phyloP scores from a whole-genome alignment of 2,888 invertebrate genomes.

The Pherbina coryleti region DNA sequence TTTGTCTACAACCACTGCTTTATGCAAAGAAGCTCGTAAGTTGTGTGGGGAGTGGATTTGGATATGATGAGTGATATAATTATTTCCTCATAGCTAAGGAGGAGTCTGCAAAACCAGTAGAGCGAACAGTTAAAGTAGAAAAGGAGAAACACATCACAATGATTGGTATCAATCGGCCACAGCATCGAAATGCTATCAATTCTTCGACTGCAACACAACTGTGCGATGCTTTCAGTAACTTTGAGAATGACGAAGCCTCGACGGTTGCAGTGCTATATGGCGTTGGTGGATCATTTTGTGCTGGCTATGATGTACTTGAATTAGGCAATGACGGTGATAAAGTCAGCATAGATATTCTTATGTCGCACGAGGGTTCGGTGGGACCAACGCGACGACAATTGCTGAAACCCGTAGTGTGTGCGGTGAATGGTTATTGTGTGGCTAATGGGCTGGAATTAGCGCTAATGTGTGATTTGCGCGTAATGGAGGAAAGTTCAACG shows the following conservation, averaged over 20 bases:
- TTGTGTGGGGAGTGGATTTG: neutral
- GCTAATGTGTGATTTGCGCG: conserved; percentile 89
- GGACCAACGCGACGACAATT: conserved; percentile 78
- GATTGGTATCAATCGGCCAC: conserved; percentile 89
- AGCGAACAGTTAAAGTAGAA: conserved; percentile 70
- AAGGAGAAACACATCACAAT: conserved; percentile 78
- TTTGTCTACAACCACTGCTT: conserved; percentile 47
- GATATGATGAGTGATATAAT: conserved; percentile 50
- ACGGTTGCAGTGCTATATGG: conserved; percentile 87
- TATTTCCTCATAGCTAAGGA: conserved; percentile 37
- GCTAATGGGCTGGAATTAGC: conserved; percentile 93
- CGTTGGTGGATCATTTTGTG: conserved; percentile 92
- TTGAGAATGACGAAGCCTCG: conserved; percentile 81
- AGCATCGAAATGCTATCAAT: conserved; percentile 87
- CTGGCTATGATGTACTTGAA: conserved; percentile 90
- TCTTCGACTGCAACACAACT: conserved; percentile 77
- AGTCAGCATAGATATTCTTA: conserved; percentile 65
- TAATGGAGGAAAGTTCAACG: conserved; percentile 87
- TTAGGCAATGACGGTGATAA: conserved; percentile 70
- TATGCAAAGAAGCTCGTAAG: conserved; percentile 49
- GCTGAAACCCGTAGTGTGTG: conserved; percentile 91
- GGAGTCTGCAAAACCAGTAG: conserved; percentile 40
- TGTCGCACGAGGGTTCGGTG: conserved; percentile 71
- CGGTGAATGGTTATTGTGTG: conserved; percentile 89
- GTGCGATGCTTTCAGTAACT: conserved; percentile 79